phyloP scores from a whole-genome alignment of 2,888 invertebrate species.

The Heliconius erato region DNA sequence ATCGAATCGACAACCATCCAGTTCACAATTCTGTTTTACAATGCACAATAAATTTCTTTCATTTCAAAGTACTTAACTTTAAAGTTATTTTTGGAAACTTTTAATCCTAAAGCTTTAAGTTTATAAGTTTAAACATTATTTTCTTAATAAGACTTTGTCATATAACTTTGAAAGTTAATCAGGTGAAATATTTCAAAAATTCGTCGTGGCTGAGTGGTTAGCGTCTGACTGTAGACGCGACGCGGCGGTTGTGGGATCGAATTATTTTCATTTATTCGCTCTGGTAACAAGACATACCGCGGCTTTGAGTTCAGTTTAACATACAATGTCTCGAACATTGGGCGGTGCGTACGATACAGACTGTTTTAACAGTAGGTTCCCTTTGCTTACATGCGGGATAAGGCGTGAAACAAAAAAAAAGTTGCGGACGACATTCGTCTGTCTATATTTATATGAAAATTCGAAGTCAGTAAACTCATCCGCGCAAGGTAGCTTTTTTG shows the following conservation, averaged over 20 bases:
- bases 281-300: not conserved
- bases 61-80: not conserved
- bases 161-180: not conserved
- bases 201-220: not conserved
- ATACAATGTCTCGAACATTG: not conserved
- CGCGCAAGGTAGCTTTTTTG: slow-evolving; percentile 60
- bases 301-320: not conserved
- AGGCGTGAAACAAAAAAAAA: not conserved
- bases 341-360: not conserved
- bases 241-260: not conserved
- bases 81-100: not conserved
- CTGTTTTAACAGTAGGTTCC: not conserved
- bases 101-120: not conserved
- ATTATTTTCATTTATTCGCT: not conserved
- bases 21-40: no score
- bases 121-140: not conserved
- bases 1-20: not conserved
- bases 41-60: not conserved
- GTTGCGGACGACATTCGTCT: not conserved
- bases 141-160: slow-evolving; percentile 1
- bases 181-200: not conserved
- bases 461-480: slow-evolving; percentile 43
- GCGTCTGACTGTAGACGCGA: not conserved
- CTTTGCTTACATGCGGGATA: not conserved
- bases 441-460: slow-evolving; percentile 10